Percentiles rank a stretch among this genome's conserved stretches.
Conservation (phyloP, 2,888 invertebrate genomes). For the Sipunculus nudus region DNA sequence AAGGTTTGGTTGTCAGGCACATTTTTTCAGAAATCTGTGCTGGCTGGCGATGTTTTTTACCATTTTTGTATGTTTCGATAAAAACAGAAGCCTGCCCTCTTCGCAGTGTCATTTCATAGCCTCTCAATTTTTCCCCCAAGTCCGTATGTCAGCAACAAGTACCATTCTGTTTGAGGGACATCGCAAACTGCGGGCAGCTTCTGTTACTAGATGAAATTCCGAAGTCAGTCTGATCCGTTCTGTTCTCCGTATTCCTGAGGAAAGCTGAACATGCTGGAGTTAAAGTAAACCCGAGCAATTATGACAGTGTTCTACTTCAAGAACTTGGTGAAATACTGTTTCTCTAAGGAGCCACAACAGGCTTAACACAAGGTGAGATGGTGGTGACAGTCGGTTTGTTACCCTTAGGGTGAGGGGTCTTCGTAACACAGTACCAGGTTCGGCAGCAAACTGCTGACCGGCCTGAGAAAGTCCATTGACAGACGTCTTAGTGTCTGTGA, state of each 20-base stretch:
- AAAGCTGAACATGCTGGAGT: neutral
- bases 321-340: neutral
- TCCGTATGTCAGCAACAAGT: conserved; percentile 19
- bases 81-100: neutral
- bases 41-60: no score
- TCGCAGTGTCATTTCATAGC: conserved; percentile 19
- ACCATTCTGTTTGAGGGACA: conserved; percentile 24
- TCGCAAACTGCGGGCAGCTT: conserved; percentile 17
- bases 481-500: no score
- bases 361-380: neutral
- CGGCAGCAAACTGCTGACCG: no score
- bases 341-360: neutral
- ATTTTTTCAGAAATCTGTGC: no score
- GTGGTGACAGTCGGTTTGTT: neutral
- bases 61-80: no score
- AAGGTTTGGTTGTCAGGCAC: no score
- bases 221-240: conserved; percentile 27
- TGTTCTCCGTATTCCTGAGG: neutral
- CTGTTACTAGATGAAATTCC: conserved; percentile 29
- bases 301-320: neutral
- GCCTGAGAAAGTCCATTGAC: no score
- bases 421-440: no score
- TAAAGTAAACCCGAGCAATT: neutral
- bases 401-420: no score
- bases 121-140: conserved; percentile 21